Evolutionary conservation across 2,113 vertebrate species (phyloP).

Genomic region (Chaenocephalus aceratus): DNA sequence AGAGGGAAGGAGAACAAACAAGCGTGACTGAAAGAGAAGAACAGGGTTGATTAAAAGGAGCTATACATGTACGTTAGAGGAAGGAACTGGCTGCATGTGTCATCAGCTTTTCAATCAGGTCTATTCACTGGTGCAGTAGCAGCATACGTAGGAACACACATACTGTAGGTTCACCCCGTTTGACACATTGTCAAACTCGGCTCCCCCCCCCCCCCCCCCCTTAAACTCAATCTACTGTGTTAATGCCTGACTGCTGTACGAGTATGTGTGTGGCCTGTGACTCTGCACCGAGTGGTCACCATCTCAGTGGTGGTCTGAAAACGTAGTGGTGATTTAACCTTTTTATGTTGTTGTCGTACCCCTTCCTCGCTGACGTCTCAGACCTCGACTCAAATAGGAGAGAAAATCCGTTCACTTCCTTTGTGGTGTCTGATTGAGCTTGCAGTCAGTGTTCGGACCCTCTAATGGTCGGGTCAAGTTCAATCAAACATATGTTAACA

Average conservation of each 20-base stretch:
- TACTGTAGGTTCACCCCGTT: too few relatives aligned
- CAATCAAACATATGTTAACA: constrained; percentile 62
- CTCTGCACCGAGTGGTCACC: constrained; percentile 60
- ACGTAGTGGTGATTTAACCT: constrained; percentile 56
- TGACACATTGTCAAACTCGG: too few relatives aligned
- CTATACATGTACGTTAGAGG: constrained; percentile 23
- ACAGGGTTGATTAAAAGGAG: constrained; percentile 1
- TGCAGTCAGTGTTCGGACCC: constrained; percentile 39
- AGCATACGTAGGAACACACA: constrained; percentile 32
- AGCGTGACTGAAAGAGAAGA: constrained; percentile 12
- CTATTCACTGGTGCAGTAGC: constrained; percentile 45
- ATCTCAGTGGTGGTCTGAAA: constrained; percentile 62
- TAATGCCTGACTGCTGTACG: constrained; percentile 58
- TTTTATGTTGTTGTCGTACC: constrained; percentile 63
- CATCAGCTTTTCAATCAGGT: constrained; percentile 39
- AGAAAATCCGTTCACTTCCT: constrained; percentile 67
- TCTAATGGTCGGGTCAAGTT: constrained; percentile 55
- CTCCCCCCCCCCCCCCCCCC: constrained; percentile 20
- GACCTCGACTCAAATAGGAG: constrained; percentile 69
- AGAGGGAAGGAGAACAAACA: constrained; percentile 6
- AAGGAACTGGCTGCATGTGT: constrained; percentile 64
- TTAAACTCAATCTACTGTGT: constrained; percentile 30
- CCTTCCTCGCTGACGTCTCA: constrained; percentile 58
- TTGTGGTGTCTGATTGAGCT: constrained; percentile 70
- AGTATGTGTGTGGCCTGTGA: constrained; percentile 58